Base-by-base conservation (phyloP, 2,888 invertebrate genomes). In the Peribatodes rhomboidaria region DNA sequence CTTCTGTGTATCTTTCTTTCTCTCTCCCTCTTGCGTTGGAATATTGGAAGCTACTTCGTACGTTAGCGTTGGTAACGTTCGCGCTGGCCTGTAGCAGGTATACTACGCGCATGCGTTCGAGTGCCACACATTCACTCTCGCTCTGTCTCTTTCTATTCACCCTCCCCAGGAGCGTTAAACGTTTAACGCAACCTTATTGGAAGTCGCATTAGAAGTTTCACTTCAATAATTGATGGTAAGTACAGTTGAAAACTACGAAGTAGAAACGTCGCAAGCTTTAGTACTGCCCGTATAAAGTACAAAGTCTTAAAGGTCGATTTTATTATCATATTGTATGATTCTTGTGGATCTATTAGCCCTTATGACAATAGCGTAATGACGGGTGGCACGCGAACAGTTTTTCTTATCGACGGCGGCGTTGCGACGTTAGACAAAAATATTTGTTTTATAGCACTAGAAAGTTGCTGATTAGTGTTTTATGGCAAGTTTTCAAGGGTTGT, bases 261-360 rank as follows among this genome's bases (percentile, higher is more conserved):
- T 31, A 10, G 7, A 18, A 8, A 16, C 27, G 9, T 44, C n/a
- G 9, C 50, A 55, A 60, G 46, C 52, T 56, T 52, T 18, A 53
- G 50, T 61, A 65, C 65, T 65, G 65, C 16, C 39, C n/a, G 13
- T 46, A 57, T 39, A 55, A 61, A 54, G 46, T 46, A 46, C 33
- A n/a, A 52, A 13, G 37, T 56, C 46, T 61, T 61, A 65, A 66
- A 93, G 91, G 89, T 90, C 87, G 88, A 88, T 90, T 92, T 93
- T 91, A 91, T 92, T 93, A 92, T 90, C 90, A 87, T 92, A 88
- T 89, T 88, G 88, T 93, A 92, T 89, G 92, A 90, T 91, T 93
- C 93, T 92, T 87, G 83, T 81, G 81, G 89, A 88, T 83, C 92
- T 92, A 93, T 93, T 92, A 93, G 88, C 89, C 88, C 92, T 91